phyloP scores from a whole-genome alignment of 2,888 invertebrate genomes.

The Drosophila bunnanda region DNA sequence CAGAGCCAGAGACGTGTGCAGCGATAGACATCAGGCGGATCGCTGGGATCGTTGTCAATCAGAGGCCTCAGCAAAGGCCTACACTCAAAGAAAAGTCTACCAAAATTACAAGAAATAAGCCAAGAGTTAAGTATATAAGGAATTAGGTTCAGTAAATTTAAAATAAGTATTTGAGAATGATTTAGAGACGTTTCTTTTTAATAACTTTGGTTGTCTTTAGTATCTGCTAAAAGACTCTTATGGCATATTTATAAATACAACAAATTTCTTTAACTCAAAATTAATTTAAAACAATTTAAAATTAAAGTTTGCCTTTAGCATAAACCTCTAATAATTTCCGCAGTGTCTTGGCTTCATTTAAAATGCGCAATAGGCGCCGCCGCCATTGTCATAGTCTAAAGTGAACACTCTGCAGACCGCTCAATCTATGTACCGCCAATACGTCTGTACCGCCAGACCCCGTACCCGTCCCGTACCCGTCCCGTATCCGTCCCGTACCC shows the following conservation, averaged over 20 bases:
- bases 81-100: constrained; percentile 12
- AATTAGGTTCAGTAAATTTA: neutral
- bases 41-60: constrained; percentile 68
- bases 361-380: constrained; percentile 69
- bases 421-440: constrained; percentile 5
- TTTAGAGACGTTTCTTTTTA: too few species aligned
- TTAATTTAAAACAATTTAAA: neutral
- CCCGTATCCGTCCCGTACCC: neutral
- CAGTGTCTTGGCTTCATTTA: constrained; percentile 43
- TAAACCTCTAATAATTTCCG: neutral
- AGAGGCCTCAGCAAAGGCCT: constrained; percentile 46
- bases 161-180: too few species aligned
- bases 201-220: too few species aligned
- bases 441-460: constrained; percentile 18
- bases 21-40: constrained; percentile 63
- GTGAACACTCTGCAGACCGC: constrained; percentile 27
- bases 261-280: too few species aligned
- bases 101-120: too few species aligned
- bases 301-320: too few species aligned
- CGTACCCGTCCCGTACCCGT: neutral
- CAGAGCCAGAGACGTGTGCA: constrained; percentile 63
- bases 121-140: neutral
- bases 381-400: constrained; percentile 43
- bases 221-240: fast-evolving
- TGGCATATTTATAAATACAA: neutral